Evolutionary conservation across 2,113 vertebrate genomes (phyloP).

Genomic region (Bolborhynchus lineola): DNA sequence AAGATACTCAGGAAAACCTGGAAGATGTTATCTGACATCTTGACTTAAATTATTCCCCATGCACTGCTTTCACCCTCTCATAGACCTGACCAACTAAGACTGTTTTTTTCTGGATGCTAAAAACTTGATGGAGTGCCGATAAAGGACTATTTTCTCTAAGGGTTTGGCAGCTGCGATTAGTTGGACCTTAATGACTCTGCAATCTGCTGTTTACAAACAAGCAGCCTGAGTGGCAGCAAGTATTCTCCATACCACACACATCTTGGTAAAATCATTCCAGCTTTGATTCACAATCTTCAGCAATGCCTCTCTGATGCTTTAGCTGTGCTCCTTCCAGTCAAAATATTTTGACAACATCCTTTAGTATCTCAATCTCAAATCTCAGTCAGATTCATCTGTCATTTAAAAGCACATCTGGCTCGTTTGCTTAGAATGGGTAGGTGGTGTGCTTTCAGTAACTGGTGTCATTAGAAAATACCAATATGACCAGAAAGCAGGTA

Average conservation of each 20-base stretch:
- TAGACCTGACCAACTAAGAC: not conserved
- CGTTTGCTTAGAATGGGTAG: not conserved
- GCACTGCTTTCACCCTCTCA: not conserved
- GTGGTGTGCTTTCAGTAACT: not conserved
- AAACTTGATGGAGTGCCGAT: not conserved
- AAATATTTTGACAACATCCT: conserved; percentile 51
- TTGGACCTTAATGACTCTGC: not conserved
- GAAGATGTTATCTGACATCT: not conserved
- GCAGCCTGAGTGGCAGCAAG: not conserved
- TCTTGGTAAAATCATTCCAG: not conserved
- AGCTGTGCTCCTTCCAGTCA: not conserved
- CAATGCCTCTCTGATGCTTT: not conserved
- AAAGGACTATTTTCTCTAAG: not conserved
- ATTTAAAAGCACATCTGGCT: not conserved
- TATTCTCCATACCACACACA: not conserved
- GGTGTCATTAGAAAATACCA: not conserved
- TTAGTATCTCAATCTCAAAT: not conserved
- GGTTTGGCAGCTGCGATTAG: not conserved
- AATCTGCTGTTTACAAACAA: conserved; percentile 11
- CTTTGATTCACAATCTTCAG: not conserved
- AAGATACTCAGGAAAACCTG: not conserved
- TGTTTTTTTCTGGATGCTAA: not conserved
- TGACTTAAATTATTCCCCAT: not conserved
- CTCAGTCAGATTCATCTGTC: not conserved
- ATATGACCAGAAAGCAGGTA: not conserved